Percentiles rank a stretch among this genome's conserved stretches.
Evolutionary conservation across 2,113 vertebrate species (phyloP).

Genomic region (Mohoua ochrocephala): DNA sequence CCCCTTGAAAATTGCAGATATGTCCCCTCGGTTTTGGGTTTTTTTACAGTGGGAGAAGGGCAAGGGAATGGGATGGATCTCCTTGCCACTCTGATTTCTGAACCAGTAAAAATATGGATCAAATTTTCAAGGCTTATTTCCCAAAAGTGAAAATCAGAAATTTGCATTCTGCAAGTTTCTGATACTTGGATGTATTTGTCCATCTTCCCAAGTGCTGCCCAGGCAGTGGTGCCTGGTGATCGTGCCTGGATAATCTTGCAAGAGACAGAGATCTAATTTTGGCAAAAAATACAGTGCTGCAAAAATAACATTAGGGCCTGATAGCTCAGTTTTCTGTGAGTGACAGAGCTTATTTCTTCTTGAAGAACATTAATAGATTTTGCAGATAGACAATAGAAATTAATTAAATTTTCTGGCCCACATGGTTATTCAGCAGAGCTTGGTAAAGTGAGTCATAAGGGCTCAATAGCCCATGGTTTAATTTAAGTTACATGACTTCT

Average conservation of each 20-base stretch:
- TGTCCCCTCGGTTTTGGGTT: accelerated
- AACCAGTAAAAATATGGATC: background rate
- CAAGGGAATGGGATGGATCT: background rate
- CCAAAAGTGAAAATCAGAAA: background rate
- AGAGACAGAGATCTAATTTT: background rate
- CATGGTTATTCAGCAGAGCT: background rate
- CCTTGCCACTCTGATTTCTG: background rate
- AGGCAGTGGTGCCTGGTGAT: background rate
- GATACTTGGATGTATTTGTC: background rate
- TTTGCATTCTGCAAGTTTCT: background rate
- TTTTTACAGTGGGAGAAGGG: background rate
- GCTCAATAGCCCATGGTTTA: background rate
- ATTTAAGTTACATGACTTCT: background rate
- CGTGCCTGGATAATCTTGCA: background rate
- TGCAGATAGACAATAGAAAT: conserved; percentile 26
- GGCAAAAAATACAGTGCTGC: background rate
- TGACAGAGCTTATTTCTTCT: conserved; percentile 1
- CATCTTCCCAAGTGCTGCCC: background rate
- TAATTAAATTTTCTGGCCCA: conserved; percentile 23
- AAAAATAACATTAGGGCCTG: background rate
- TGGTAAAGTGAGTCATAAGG: background rate
- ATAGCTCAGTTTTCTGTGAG: background rate
- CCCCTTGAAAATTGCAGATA: background rate
- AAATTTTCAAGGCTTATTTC: background rate
- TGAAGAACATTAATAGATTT: background rate